Evolutionary conservation across 2,113 vertebrate genomes (phyloP), one percentile per base, ranked within the genome.

Genomic region (Sceloporus undulatus): DNA sequence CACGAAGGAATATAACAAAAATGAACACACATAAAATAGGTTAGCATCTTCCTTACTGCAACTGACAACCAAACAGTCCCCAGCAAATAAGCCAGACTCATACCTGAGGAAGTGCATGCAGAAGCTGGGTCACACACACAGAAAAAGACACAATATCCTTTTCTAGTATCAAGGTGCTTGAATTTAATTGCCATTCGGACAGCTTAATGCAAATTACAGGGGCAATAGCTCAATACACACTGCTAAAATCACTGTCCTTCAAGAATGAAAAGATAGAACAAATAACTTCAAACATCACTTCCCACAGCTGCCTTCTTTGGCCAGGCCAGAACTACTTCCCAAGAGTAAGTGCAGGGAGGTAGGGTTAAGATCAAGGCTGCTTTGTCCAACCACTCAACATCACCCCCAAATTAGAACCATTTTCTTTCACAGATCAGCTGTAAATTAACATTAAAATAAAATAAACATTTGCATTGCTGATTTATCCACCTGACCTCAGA

Each of bases 151-250:
- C 80, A 27, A 16, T 18, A 59, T 40, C 65, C 75, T 84, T 21
- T 42, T 66, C n/a, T 9, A 23, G 23, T 52, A 84, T 84, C 74
- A 88, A 88, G 81, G 74, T 84, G 81, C 48, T 84, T 23, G 48
- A 38, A 27, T 88, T 88, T 88, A 83, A 84, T 88, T 78, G 81
- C 48, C 42, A 78, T 9, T 29, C 54, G 29, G 38, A 54, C 16
- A 77, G 73, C 73, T 84, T 88, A 40, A 88, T 56, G 65, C 65
- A 78, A 84, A 34, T 34, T 8, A 82, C 42, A 25, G 79, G 66
- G 9, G 21, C 59, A 76, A 87, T 75, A 76, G 38, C 29, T 66
- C 52, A n/a, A 79, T 56, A 65, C 0, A 65, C 54, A 23, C 9
- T 62, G 25, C 76, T 52, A 82, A 82, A 65, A 75, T 11, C 9